Percentiles rank a stretch among this genome's conserved stretches.
Evolutionary conservation across 2,113 vertebrate genomes (phyloP).

Genomic region (Chloropsis cyanopogon): DNA sequence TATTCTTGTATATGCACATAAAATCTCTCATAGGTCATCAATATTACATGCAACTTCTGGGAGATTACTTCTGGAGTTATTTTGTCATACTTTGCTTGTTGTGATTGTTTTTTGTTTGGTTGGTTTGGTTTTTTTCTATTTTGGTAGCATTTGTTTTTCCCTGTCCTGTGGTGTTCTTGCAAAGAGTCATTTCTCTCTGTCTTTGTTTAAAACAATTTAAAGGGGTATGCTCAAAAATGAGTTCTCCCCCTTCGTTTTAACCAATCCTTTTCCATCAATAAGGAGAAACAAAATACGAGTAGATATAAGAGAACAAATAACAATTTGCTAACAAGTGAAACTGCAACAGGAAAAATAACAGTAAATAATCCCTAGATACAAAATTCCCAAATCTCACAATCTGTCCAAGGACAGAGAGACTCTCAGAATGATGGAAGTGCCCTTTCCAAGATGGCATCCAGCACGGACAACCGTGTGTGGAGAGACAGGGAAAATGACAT

Average conservation of each 20-base stretch:
- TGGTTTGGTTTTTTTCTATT: neutral
- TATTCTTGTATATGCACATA: neutral
- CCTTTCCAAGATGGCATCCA: neutral
- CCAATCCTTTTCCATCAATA: neutral
- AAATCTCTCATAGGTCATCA: neutral
- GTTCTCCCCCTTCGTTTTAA: neutral
- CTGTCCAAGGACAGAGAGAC: accelerated
- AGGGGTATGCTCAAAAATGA: neutral
- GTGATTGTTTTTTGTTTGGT: neutral
- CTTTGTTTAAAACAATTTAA: neutral
- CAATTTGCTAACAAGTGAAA: neutral
- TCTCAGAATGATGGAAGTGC: accelerated
- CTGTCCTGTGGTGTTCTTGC: neutral
- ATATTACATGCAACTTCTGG: neutral
- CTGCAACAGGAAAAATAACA: neutral
- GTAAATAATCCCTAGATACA: neutral
- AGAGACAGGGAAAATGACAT: neutral
- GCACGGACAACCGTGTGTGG: accelerated
- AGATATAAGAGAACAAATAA: neutral
- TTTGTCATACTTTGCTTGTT: neutral
- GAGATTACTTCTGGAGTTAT: neutral
- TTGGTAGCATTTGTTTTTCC: neutral
- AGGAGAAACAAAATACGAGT: neutral
- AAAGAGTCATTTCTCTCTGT: neutral
- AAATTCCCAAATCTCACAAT: neutral